Base-by-base conservation (phyloP, 2,797 vertebrate genomes). In the Sebastes kiyomatsui region DNA sequence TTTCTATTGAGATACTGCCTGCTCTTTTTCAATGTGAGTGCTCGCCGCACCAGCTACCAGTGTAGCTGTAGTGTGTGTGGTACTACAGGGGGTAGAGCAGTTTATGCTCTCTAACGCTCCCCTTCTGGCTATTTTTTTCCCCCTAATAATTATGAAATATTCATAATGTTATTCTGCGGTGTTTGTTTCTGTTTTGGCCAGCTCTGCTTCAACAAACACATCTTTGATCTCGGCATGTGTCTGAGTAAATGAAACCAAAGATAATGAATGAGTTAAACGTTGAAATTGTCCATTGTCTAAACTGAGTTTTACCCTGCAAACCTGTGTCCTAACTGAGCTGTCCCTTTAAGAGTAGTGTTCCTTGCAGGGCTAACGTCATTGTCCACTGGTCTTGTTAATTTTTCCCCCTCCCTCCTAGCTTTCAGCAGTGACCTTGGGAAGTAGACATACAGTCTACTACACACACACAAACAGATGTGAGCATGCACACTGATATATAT, bases 351-450 rank as follows among this genome's bases (percentile, higher is more conserved):
- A 88, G 68, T 80, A 84, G 79, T 83, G 82, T 87, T 92, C 81
- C 88, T 89, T 80, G 76, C 84, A 85, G 86, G 80, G 84, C 77
- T 90, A 84, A 88, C 91, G 90, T 92, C 92, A 92, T 92, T 90
- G 91, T 94, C 91, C 91, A 77, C 74, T 89, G 83, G 84, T 87
- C 91, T 92, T 92, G 92, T 92, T 89, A 85, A 89, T 88, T 85
- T 87, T 49, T 25, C 46, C 46, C 46, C 42, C 28, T 25, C 67
- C 67, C 67, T 27, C 11, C 56, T n/a, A 67, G 87, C 87, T 89
- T 84, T 88, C 85, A 79, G 88, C 90, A 85, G 87, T 93, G 92
- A 94, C 90, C 89, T 94, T 93, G 93, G 83, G 86, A 94, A 85
- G 82, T 74, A 90, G 87, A 87, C 86, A 56, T 84, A 84, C 80